phyloP scores from a whole-genome alignment of 1,140 invertebrate genomes.

The Orius insidiosus region DNA sequence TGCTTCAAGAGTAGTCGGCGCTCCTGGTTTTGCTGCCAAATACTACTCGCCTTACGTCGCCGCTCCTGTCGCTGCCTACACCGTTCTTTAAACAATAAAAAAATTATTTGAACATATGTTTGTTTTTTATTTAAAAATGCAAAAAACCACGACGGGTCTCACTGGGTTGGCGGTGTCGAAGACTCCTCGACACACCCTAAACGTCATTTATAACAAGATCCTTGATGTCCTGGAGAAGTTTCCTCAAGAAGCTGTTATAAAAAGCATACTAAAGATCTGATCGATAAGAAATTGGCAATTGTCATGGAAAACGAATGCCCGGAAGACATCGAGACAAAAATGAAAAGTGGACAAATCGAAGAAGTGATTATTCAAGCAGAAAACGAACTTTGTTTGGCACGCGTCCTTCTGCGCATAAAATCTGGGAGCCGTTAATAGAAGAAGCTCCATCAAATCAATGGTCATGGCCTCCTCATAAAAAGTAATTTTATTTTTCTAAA shows the following conservation, averaged over 20 bases:
- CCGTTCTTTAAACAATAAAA: too few relatives aligned
- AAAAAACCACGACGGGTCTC: conserved; percentile 44
- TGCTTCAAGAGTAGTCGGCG: neutral
- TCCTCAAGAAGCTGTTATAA: conserved; percentile 67
- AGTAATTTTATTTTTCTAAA: too few relatives aligned
- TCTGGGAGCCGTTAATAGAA: conserved; percentile 75
- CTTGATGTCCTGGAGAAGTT: conserved; percentile 59
- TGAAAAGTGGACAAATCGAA: conserved; percentile 82
- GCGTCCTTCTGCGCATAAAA: conserved; percentile 75
- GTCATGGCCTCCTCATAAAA: conserved; percentile 65
- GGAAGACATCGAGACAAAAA: conserved; percentile 57
- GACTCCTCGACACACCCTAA: conserved; percentile 59
- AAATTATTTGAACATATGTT: too few relatives aligned
- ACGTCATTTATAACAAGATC: conserved; percentile 67
- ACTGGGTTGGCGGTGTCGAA: conserved; percentile 62
- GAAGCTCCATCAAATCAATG: conserved; percentile 69
- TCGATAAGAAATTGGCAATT: conserved; percentile 24
- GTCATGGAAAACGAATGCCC: too few relatives aligned
- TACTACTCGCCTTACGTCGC: neutral
- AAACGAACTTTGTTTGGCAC: conserved; percentile 65
- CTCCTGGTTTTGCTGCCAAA: neutral
- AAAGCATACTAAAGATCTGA: conserved; percentile 67
- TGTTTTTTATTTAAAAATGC: too few relatives aligned
- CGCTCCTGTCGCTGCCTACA: neutral
- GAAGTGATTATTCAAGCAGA: conserved; percentile 79